Evolutionary conservation across 92 coral and sea anemone species (phyloP).

Genomic region (Nematostella vectensis): DNA sequence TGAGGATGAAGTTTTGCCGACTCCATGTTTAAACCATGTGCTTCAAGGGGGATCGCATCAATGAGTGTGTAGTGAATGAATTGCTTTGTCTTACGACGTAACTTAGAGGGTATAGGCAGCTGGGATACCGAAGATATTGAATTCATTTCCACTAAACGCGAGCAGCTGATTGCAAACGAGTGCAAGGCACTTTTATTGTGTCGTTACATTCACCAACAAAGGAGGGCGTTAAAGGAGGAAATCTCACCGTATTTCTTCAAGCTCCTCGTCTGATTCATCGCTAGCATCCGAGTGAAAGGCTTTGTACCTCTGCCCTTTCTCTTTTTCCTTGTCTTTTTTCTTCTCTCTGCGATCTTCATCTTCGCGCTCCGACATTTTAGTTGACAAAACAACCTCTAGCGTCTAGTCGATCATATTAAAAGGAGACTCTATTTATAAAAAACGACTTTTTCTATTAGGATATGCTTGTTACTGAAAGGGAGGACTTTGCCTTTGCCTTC

Average conservation of each 20-base stretch:
- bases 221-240: neutral
- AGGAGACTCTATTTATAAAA: too few relatives aligned
- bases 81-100: too few relatives aligned
- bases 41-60: neutral
- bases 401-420: neutral
- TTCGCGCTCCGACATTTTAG: conserved; percentile 69
- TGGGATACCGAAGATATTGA: too few relatives aligned
- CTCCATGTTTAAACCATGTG: conserved; percentile 2
- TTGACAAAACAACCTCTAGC: neutral
- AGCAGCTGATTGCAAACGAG: too few relatives aligned
- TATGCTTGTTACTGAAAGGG: too few relatives aligned
- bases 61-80: neutral
- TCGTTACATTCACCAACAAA: too few relatives aligned
- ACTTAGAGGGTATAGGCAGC: too few relatives aligned
- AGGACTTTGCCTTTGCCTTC: too few relatives aligned
- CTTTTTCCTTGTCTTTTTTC: conserved; percentile 61
- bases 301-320: conserved; percentile 61
- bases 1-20: conserved; percentile 12
- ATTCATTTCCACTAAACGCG: too few relatives aligned
- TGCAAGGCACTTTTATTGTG: too few relatives aligned
- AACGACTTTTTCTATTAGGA: too few relatives aligned
- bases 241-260: conserved; percentile 44
- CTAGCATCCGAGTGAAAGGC: conserved; percentile 94
- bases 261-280: conserved; percentile 65
- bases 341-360: conserved; percentile 85